Base-by-base conservation (phyloP, 1,140 invertebrate species). In the Tetramorium parvispinum region DNA sequence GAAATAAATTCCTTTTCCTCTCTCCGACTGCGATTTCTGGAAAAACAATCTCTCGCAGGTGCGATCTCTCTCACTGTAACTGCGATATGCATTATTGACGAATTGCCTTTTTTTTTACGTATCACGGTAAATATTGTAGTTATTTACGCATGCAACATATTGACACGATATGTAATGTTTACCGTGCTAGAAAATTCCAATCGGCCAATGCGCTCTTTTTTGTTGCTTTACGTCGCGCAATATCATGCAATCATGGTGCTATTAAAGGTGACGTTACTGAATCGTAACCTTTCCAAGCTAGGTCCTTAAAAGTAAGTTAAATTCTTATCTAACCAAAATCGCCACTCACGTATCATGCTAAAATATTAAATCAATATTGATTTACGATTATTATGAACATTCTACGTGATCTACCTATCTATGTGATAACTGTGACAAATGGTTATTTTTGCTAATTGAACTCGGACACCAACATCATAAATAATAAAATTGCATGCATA, bases 161-260 rank as follows among this genome's bases (percentile, higher is more conserved):
- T 49, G 79, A 75, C 24, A 49, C 16, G 32, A 43, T 83, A 13
- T 18, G 53, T 46, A 76, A 32, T 18, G 24, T 87, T 82, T 87
- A 66, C 16, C 18, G 27, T 21, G 57, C 43, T 65, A 43, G 24
- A 85, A 85, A 88, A 82, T 68, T 83, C 65, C 57, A 53, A 73
- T 63, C 57, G 49, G 70, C 27, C 71, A 59, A 81, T 71, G 51
- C 3, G 53, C 68, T 59, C 24, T 43, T n/a, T 82, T 87, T 83
- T 71, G 76, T 87, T 83, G 24, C 53, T 85, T 81, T 85, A 82
- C 40, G 24, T 88, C 79, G 65, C 76, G 76, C 78, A 87, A 88
- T 16, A 55, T 86, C 59, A 40, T 55, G 86, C 87, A 91, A 91
- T 76, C 63, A 51, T 37, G 18, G 18, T 37, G 24, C 68, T 13